Evolutionary conservation across 2,797 vertebrate genomes (phyloP).

Genomic region (Cynodonichthys magdalenae): DNA sequence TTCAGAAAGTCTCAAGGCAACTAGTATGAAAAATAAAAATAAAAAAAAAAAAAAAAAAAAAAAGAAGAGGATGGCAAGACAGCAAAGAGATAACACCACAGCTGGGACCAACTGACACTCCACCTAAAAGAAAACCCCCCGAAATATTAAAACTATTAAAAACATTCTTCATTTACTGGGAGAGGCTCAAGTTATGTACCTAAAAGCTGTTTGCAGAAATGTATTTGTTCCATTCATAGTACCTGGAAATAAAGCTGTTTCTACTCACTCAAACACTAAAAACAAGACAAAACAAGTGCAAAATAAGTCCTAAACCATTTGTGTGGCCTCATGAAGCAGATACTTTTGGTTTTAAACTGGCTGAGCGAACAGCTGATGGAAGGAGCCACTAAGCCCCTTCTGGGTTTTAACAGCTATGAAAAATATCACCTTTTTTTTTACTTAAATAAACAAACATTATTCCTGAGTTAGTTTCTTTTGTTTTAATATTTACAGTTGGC

Average conservation of each 20-base stretch:
- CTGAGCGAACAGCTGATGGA: not conserved
- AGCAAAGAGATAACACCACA: slow-evolving; percentile 36
- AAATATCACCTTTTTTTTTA: slow-evolving; percentile 30
- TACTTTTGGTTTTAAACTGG: slow-evolving; percentile 53
- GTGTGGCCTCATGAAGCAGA: slow-evolving; percentile 66
- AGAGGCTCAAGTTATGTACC: slow-evolving; percentile 64
- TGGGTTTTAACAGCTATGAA: slow-evolving; percentile 26
- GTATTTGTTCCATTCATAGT: slow-evolving; percentile 57
- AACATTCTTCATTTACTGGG: slow-evolving; percentile 68
- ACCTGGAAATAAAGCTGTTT: slow-evolving; percentile 66
- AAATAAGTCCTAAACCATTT: slow-evolving; percentile 17
- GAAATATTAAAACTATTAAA: slow-evolving; percentile 19
- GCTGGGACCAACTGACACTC: slow-evolving; percentile 20
- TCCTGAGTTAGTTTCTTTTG: slow-evolving; percentile 67
- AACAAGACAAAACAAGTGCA: slow-evolving; percentile 61
- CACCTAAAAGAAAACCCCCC: slow-evolving; percentile 5
- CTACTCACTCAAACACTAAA: slow-evolving; percentile 45
- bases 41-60: slow-evolving; percentile 22
- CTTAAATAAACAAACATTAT: slow-evolving; percentile 50
- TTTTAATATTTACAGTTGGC: slow-evolving; percentile 61
- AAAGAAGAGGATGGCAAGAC: slow-evolving; percentile 27
- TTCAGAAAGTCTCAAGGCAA: slow-evolving; percentile 76
- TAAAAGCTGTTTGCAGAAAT: slow-evolving; percentile 45
- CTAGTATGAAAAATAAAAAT: too few species aligned
- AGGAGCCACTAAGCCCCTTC: slow-evolving; percentile 16